A percentile compares a stretch with the other conserved stretches of the same genome.
phyloP scores from a whole-genome alignment of 2,888 invertebrate genomes.

The Troglohyphantes excavatus region DNA sequence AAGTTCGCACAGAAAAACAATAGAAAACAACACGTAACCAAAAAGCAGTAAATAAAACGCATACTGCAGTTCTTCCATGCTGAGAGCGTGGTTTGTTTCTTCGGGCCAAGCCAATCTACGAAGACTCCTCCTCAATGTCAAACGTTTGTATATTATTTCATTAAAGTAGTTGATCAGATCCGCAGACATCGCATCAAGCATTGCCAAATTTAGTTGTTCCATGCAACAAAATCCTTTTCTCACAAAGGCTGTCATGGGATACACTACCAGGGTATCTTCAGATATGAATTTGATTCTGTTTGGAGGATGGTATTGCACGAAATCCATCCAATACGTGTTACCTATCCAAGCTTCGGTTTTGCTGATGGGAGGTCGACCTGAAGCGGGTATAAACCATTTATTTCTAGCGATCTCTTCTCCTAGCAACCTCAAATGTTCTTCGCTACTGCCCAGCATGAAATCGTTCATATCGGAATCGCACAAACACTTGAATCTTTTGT shows the following conservation, averaged over 20 bases:
- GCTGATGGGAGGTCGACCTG: background rate
- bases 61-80: background rate
- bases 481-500: background rate
- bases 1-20: background rate
- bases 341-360: background rate
- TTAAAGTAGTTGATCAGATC: no score
- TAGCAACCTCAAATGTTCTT: background rate
- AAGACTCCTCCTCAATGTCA: no score
- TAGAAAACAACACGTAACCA: background rate
- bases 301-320: background rate
- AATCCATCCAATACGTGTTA: background rate
- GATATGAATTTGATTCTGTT: background rate
- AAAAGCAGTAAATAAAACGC: background rate
- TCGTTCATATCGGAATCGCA: background rate
- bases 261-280: background rate
- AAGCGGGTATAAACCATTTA: background rate
- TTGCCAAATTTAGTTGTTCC: background rate
- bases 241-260: background rate
- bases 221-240: background rate
- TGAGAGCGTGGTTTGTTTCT: background rate
- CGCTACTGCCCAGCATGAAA: background rate
- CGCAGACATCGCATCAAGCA: no score
- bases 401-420: background rate
- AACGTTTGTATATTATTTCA: no score
- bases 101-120: background rate